These are phyloP conservation scores for Lemur catta DNA, from an alignment of 2,797 vertebrate species.

Conservation along the genomic window DNA sequence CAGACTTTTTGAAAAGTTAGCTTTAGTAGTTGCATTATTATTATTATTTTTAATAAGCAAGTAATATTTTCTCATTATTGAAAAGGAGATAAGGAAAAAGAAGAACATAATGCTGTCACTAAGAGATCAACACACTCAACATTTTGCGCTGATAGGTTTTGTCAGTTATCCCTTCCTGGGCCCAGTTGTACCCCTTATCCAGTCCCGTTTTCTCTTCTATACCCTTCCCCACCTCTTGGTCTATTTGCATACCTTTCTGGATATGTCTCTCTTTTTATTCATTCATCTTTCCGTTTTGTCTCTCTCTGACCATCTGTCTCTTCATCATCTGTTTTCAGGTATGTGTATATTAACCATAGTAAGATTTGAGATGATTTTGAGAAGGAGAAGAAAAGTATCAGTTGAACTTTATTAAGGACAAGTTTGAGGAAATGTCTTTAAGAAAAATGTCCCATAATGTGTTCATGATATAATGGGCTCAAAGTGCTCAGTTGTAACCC, in stretches of 20 bases:
- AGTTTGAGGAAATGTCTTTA: neutral
- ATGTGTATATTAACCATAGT: neutral
- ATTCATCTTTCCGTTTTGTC: neutral
- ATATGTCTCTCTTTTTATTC: neutral
- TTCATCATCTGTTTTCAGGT: neutral
- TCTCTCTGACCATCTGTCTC: neutral
- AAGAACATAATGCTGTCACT: neutral
- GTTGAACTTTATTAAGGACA: slow-evolving; percentile 5
- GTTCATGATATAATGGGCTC: neutral
- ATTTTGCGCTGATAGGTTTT: neutral
- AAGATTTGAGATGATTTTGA: neutral
- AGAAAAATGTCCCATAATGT: neutral
- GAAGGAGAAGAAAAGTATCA: neutral
- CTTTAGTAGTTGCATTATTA: neutral
- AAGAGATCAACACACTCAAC: neutral
- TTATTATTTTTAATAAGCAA: slow-evolving; percentile 31
- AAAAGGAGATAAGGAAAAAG: neutral
- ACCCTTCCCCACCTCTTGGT: neutral
- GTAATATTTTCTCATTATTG: neutral
- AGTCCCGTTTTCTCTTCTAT: neutral
- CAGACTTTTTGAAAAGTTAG: neutral
- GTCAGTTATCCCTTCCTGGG: neutral
- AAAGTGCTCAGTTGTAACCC: neutral
- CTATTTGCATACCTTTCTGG: neutral
- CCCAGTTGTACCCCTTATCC: neutral